phyloP scores from a whole-genome alignment of 1,140 invertebrate genomes.

The Wasmannia auropunctata region DNA sequence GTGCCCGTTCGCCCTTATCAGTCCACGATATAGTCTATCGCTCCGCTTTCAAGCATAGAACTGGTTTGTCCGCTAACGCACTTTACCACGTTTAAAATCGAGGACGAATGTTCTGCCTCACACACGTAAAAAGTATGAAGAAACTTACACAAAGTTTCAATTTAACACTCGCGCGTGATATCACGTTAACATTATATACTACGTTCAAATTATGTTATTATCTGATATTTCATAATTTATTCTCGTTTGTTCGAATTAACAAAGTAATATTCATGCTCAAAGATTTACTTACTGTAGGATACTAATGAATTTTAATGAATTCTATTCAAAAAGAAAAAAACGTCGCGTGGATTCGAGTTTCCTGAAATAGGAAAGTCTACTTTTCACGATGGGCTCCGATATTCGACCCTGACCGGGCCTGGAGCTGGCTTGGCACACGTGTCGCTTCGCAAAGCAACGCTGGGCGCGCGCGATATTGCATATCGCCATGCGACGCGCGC shows the following conservation, averaged over 20 bases:
- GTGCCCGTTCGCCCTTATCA: constrained; percentile 9
- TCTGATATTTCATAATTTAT: constrained; percentile 6
- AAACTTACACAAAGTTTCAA: constrained; percentile 1
- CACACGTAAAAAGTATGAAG: neutral
- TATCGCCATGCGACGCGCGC: constrained; percentile 39
- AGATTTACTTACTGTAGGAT: neutral
- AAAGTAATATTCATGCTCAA: constrained; percentile 7
- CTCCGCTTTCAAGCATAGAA: neutral
- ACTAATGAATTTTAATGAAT: constrained; percentile 13
- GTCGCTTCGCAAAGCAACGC: constrained; percentile 31
- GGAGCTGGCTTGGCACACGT: neutral
- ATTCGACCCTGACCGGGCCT: neutral
- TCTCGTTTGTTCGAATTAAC: neutral
- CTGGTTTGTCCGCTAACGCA: neutral
- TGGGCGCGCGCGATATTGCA: constrained; percentile 14
- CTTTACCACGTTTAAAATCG: neutral
- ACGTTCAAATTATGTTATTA: neutral
- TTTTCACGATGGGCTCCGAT: neutral
- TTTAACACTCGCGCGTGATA: neutral
- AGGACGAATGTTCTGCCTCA: neutral
- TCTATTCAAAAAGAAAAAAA: neutral
- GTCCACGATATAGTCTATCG: constrained; percentile 37
- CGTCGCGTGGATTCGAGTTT: neutral
- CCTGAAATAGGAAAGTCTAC: neutral
- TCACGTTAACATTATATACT: neutral